Base-by-base conservation (phyloP, 2,888 invertebrate species). In the Troides helena region DNA sequence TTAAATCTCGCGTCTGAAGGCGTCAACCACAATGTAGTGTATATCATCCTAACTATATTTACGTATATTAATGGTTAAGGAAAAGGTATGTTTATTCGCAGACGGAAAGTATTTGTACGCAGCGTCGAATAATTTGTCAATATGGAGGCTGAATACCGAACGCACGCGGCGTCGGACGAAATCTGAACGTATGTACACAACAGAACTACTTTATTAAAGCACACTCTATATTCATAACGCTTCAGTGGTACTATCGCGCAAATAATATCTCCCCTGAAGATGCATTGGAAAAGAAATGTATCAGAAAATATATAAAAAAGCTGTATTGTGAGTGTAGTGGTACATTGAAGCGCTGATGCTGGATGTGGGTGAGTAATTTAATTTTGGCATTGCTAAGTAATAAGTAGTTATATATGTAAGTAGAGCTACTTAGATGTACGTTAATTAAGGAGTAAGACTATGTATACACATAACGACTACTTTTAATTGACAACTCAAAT, bases 261-360 rank as follows among this genome's bases (percentile, higher is more conserved):
- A 89, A 91, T 90, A 90, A 90, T 91, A 90, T 90, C 88, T 84
- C 91, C 90, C 89, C 84, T 80, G 85, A 88, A 90, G 89, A 92
- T 92, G 92, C 92, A 92, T 89, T 89, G 87, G 86, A 78, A 87
- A 89, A 89, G 92, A 92, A 92, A 92, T 92, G 92, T 92, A 90
- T 92, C 92, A 91, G 92, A 90, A 90, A 90, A 90, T 88, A 80
- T 90, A 90, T 89, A 90, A 91, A 91, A 89, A 91, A 87, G 80
- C 77, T 76, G 81, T 81, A 83, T 84, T 85, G 82, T 83, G 78
- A 80, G 80, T 83, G 77, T 81, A 77, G 74, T 46, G 12, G 64
- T 74, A 73, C 75, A 71, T 72, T 70, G 62, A 68, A 76, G 21
- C 75, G 71, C 23, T 23, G 39, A 14, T 8, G 71, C 83, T 86